A percentile compares a stretch with the other conserved stretches of the same genome.
Evolutionary conservation across 2,113 vertebrate genomes (phyloP).

Genomic region (Perca schrenkii): DNA sequence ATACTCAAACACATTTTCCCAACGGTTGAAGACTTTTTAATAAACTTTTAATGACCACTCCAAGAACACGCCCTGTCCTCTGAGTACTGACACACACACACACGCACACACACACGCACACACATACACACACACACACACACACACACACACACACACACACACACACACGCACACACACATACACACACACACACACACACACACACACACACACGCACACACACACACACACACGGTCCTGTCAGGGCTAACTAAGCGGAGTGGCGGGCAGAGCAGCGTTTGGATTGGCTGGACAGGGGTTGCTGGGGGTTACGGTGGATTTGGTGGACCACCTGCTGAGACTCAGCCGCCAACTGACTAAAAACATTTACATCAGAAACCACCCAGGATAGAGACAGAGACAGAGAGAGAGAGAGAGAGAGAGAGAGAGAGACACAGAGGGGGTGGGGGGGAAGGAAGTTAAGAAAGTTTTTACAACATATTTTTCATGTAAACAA

Average conservation of each 20-base stretch:
- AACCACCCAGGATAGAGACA: slow-evolving; percentile 87
- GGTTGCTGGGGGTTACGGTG: slow-evolving; percentile 95
- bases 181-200: slow-evolving; percentile 71
- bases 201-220: slow-evolving; percentile 57
- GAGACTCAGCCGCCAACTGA: slow-evolving; percentile 96
- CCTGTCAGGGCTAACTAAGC: slow-evolving; percentile 94
- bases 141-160: slow-evolving; percentile 62
- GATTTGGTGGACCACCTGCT: slow-evolving; percentile 99
- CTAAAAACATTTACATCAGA: slow-evolving; percentile 98
- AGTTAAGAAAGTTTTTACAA: slow-evolving; percentile 18
- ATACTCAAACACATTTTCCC: slow-evolving; percentile 37
- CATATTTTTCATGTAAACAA: background rate
- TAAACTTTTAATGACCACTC: slow-evolving; percentile 89
- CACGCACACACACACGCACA: slow-evolving; percentile 66
- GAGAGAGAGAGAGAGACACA: slow-evolving; percentile 25
- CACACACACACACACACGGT: slow-evolving; percentile 73
- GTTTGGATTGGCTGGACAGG: slow-evolving; percentile 89
- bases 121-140: slow-evolving; percentile 74
- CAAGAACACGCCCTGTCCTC: slow-evolving; percentile 81
- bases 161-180: slow-evolving; percentile 70
- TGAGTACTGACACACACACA: slow-evolving; percentile 80
- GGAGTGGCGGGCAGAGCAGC: slow-evolving; percentile 61
- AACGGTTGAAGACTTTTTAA: slow-evolving; percentile 80
- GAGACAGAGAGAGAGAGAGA: slow-evolving; percentile 44
- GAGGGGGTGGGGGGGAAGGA: background rate